These are phyloP conservation scores for Sinhomidia bicolor DNA, from an alignment of 2,888 invertebrate genomes.

Conservation along the genomic window DNA sequence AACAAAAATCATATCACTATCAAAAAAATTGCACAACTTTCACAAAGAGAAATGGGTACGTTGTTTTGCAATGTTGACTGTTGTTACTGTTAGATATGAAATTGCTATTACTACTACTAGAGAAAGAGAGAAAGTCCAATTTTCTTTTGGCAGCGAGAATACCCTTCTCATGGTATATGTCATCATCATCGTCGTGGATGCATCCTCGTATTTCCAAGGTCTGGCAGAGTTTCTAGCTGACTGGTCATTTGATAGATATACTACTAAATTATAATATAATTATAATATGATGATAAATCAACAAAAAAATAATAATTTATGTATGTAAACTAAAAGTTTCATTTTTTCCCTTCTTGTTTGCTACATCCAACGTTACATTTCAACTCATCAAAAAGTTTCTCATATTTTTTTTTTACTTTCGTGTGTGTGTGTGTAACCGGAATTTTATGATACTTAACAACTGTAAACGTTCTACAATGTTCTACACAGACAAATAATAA, in stretches of 20 bases:
- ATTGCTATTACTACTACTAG: too few species aligned
- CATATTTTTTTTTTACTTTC: neutral
- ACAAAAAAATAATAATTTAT: constrained; percentile 68
- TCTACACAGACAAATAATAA: too few species aligned
- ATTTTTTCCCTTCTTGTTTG: constrained; percentile 36
- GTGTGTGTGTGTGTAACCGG: too few species aligned
- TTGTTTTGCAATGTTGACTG: neutral
- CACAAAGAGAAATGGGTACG: constrained; percentile 20
- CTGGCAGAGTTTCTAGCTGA: constrained; percentile 31
- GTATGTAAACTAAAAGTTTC: constrained; percentile 53
- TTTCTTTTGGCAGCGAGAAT: constrained; percentile 37
- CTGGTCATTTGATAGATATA: constrained; percentile 39
- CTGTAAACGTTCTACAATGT: neutral
- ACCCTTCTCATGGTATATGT: too few species aligned
- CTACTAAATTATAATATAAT: neutral
- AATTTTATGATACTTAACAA: neutral
- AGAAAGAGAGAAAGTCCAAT: constrained; percentile 30
- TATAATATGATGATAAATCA: constrained; percentile 55
- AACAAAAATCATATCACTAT: neutral
- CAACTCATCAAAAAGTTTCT: constrained; percentile 48
- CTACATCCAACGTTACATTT: constrained; percentile 43
- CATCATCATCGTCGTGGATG: too few species aligned
- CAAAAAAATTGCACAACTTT: constrained; percentile 37
- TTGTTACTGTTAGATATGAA: neutral
- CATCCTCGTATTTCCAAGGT: neutral